Base-by-base conservation (phyloP, 1,140 invertebrate species). In the Drosophila lowei region DNA sequence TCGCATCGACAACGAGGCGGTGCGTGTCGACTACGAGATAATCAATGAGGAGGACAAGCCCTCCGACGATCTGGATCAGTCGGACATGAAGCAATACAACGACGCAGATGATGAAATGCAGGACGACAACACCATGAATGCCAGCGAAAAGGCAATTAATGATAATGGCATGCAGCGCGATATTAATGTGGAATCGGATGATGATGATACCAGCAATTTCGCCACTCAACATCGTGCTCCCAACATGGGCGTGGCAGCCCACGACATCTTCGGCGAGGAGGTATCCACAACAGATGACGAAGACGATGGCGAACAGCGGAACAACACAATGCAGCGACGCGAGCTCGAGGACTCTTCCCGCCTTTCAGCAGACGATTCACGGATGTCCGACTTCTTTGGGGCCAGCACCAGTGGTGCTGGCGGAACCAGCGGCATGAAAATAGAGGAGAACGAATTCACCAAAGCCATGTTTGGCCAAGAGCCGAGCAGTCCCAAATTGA, bases 1-100 rank as follows among this genome's bases (percentile, higher is more conserved):
- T 11, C 93, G 97, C 77, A 95, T 95, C n/a, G 98, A 99, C 91
- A 97, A 97, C 90, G 97, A 98, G 90, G 97, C 98, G 8, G 95
- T 96, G 2, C 94, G 94, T 81, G 96, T 99, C 1, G 96, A 96
- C 58, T 99, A 96, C 95, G 98, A 99, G 91, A 95, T 99, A 0
- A 95, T 99, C 34, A 96, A 95, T 75, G 97, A 98, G 90, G 97
- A 98, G 89, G 96, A 93, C 48, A 80, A 89, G 15, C 85, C 90
- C 0, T 93, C 93, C 83, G 91, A 93, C 43, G 73, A 80, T 3
- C 21, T 77, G 23, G 86, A 90, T 65, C 43, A 93, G 68, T 92
- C 66, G 73, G 83, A 86, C 2, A 63, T 93, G 2, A 93, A 94
- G 91, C 79, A 90, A 9, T 93, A 94, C 71, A 92, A 93, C 49